These are phyloP conservation scores for Episyrphus balteatus DNA, from an alignment of 1,140 invertebrate species.

Conservation along the genomic window DNA sequence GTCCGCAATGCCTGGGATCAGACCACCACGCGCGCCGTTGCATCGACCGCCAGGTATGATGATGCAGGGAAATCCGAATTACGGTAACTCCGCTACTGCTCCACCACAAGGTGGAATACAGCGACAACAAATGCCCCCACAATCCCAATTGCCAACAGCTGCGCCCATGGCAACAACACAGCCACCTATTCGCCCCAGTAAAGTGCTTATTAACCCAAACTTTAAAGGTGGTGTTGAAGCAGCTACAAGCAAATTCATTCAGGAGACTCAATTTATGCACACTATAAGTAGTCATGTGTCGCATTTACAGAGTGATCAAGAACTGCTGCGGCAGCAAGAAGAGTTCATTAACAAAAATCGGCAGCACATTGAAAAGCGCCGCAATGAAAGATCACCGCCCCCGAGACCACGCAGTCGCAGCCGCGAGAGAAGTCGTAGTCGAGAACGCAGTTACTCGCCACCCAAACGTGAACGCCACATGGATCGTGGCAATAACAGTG, in stretches of 20 bases:
- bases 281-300: slow-evolving; percentile 21
- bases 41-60: slow-evolving; percentile 15
- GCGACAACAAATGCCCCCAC: slow-evolving; percentile 7
- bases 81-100: neutral
- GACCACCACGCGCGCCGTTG: slow-evolving; percentile 10
- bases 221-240: slow-evolving; percentile 36
- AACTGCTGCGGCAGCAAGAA: slow-evolving; percentile 33
- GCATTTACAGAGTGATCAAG: slow-evolving; percentile 18
- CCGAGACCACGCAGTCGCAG: slow-evolving; percentile 17
- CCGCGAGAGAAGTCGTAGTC: slow-evolving; percentile 24
- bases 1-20: neutral
- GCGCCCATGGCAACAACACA: slow-evolving; percentile 3
- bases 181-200: slow-evolving; percentile 27
- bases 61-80: neutral
- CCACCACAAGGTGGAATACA: slow-evolving; percentile 7
- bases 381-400: slow-evolving; percentile 28
- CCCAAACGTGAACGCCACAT: slow-evolving; percentile 19
- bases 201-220: slow-evolving; percentile 36
- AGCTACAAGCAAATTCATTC: slow-evolving; percentile 34
- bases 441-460: slow-evolving; percentile 32
- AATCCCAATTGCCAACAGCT: slow-evolving; percentile 2
- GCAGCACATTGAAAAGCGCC: slow-evolving; percentile 32
- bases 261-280: slow-evolving; percentile 34
- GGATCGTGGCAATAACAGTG: slow-evolving; percentile 12
- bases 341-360: slow-evolving; percentile 36